Percentiles rank a stretch among this genome's conserved stretches.
phyloP scores from a whole-genome alignment of 2,888 invertebrate genomes.

The Conchocele bisecta region DNA sequence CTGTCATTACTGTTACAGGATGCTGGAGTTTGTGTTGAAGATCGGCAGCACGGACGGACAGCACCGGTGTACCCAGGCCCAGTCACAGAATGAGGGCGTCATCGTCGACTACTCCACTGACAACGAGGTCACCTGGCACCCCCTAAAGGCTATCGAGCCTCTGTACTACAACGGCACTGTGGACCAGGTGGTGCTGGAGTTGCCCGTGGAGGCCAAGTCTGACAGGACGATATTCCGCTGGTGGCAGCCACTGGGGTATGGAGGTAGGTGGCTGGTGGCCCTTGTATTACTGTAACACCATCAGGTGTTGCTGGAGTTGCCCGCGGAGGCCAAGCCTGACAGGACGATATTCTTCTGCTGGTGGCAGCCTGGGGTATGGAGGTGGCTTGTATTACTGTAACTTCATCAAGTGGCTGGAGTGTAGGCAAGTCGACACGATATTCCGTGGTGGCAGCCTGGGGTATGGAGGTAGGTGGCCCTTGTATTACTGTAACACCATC shows the following conservation, averaged over 20 bases:
- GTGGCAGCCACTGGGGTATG: conserved; percentile 82
- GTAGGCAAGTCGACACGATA: too few relatives aligned
- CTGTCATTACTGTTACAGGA: conserved; percentile 60
- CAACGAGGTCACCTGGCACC: conserved; percentile 80
- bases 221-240: conserved; percentile 81
- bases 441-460: too few relatives aligned
- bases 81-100: conserved; percentile 77
- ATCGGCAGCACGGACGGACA: conserved; percentile 75
- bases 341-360: too few relatives aligned
- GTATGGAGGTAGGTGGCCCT: too few relatives aligned
- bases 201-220: conserved; percentile 81
- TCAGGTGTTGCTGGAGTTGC: too few relatives aligned
- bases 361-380: too few relatives aligned
- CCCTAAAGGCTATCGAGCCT: conserved; percentile 73
- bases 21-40: conserved; percentile 80
- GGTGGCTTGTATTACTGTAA: too few relatives aligned
- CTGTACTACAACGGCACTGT: conserved; percentile 70
- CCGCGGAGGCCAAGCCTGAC: too few relatives aligned
- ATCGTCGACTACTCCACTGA: conserved; percentile 81
- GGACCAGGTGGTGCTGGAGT: conserved; percentile 72
- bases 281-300: too few relatives aligned
- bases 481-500: too few relatives aligned
- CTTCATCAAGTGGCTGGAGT: too few relatives aligned
- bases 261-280: too few relatives aligned
- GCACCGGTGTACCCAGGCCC: conserved; percentile 72